Evolutionary conservation across 2,113 vertebrate genomes (phyloP).

Genomic region (Ciconia boyciana): DNA sequence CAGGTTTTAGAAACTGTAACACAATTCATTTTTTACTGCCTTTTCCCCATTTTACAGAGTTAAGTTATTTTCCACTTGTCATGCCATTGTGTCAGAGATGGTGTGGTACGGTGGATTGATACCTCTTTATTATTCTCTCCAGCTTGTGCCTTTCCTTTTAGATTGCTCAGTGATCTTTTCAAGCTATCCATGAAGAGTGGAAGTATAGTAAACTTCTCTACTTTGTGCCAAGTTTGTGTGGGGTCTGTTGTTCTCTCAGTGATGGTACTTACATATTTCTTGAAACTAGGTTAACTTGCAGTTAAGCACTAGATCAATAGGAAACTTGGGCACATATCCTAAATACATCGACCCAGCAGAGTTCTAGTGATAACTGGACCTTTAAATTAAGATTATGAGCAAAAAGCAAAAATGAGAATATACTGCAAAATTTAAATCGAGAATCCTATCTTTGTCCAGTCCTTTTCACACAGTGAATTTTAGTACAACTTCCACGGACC

Average conservation of each 20-base stretch:
- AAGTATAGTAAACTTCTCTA: neutral
- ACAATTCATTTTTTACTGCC: conserved; percentile 60
- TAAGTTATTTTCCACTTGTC: conserved; percentile 55
- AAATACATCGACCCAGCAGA: neutral
- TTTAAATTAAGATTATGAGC: neutral
- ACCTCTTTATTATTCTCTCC: conserved; percentile 29
- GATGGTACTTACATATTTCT: neutral
- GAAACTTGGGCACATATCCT: neutral
- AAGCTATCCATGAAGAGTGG: neutral
- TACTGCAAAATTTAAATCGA: neutral
- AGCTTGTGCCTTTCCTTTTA: neutral
- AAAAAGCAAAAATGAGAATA: neutral
- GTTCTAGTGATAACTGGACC: neutral
- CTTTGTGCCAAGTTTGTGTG: neutral
- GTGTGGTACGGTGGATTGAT: conserved; percentile 13
- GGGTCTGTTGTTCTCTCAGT: neutral
- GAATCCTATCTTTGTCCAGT: neutral
- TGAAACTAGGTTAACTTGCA: neutral
- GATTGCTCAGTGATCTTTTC: neutral
- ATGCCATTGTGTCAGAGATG: conserved; percentile 14
- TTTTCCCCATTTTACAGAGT: conserved; percentile 25
- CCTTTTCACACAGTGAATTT: neutral
- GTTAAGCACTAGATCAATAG: neutral
- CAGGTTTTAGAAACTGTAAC: conserved; percentile 46
- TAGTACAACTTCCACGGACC: neutral